Percentiles rank a stretch among this genome's conserved stretches.
Conservation (phyloP, 2,797 vertebrate species). For the Melanotaenia pygmaea region DNA sequence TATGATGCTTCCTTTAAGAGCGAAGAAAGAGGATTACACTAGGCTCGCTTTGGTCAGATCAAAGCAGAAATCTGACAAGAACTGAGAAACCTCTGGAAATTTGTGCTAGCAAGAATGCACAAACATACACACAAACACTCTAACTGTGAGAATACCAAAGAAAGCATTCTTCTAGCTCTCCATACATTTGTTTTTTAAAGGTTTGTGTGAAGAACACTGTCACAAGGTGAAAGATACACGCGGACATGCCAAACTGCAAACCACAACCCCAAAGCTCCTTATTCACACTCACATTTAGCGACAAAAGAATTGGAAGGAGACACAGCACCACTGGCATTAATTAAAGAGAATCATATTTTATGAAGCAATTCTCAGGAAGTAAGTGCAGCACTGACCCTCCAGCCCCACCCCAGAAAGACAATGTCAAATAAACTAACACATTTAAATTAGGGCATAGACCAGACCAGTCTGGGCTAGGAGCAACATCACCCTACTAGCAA, state of each 20-base stretch:
- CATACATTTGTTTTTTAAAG: conserved; percentile 72
- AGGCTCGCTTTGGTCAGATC: conserved; percentile 73
- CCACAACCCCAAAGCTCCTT: conserved; percentile 48
- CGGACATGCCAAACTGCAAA: conserved; percentile 37
- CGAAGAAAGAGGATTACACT: conserved; percentile 66
- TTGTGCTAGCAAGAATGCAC: conserved; percentile 45
- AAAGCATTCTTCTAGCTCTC: conserved; percentile 67
- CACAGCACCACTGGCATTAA: conserved; percentile 78
- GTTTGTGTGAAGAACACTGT: conserved; percentile 60
- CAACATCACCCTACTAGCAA: conserved; percentile 80
- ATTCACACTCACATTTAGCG: conserved; percentile 45
- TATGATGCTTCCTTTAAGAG: conserved; percentile 61
- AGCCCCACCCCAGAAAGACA: conserved; percentile 84
- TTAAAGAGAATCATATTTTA: conserved; percentile 88
- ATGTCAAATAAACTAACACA: conserved; percentile 84
- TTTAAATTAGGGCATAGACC: conserved; percentile 81
- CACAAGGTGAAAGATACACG: conserved; percentile 46
- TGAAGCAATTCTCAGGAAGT: conserved; percentile 87
- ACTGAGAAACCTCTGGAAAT: conserved; percentile 63
- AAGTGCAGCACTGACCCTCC: conserved; percentile 86
- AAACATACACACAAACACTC: conserved; percentile 14
- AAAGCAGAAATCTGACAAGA: conserved; percentile 74
- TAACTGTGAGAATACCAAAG: conserved; percentile 64
- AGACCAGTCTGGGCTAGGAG: conserved; percentile 85
- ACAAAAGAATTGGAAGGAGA: conserved; percentile 66